Conservation (phyloP, 92 coral and sea anemone species). For the Zoanthus sansibaricus region DNA sequence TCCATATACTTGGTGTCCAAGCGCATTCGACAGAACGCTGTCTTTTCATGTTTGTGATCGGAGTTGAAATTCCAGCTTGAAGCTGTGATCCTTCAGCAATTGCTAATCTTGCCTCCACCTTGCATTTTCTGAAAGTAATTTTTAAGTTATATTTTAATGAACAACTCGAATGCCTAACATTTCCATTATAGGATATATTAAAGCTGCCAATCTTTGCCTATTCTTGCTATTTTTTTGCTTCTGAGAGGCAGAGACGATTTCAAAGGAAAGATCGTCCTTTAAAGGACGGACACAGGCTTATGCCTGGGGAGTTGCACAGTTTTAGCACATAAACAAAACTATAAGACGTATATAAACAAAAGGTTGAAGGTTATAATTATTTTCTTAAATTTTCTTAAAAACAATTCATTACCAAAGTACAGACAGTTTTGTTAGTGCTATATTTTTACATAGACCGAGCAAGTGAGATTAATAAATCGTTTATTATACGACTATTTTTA, state of each 20-base stretch:
- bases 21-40: neutral
- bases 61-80: neutral
- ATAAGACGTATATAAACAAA: constrained; percentile 2
- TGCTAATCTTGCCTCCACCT: constrained; percentile 2
- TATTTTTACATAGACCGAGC: neutral
- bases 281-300: constrained; percentile 1
- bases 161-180: neutral
- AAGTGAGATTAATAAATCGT: no score
- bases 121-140: constrained; percentile 3
- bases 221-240: neutral
- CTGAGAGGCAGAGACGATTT: neutral
- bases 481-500: no score
- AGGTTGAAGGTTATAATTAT: neutral
- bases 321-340: neutral
- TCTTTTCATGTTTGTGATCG: neutral
- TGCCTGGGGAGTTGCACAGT: neutral
- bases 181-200: neutral
- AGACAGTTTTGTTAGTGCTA: constrained; percentile 8
- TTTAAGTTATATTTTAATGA: neutral
- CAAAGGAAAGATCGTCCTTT: neutral
- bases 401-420: neutral
- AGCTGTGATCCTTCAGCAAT: neutral
- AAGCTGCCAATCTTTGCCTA: neutral
- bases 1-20: constrained; percentile 2
- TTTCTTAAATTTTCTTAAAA: neutral